Evolutionary conservation across 2,888 invertebrate genomes (phyloP).

Genomic region (Thecocarcelia acutangulata): DNA sequence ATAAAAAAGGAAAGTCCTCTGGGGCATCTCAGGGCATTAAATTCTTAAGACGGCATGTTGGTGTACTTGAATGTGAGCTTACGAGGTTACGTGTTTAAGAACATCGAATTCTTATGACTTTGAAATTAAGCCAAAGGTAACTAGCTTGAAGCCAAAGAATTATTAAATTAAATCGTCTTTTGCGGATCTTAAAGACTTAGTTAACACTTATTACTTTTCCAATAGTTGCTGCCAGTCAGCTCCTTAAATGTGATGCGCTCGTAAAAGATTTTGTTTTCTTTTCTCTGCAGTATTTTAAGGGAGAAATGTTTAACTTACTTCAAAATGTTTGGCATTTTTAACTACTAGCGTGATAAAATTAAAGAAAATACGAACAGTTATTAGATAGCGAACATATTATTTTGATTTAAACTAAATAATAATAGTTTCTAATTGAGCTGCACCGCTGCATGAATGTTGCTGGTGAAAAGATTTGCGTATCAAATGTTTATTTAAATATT

Average conservation of each 20-base stretch:
- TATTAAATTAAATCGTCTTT: conserved; percentile 47
- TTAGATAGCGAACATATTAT: too few relatives aligned
- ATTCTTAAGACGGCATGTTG: background rate
- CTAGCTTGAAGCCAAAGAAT: conserved; percentile 52
- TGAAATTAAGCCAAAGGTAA: conserved; percentile 58
- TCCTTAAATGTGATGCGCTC: conserved; percentile 73
- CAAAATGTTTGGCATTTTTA: too few relatives aligned
- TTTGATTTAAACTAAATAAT: too few relatives aligned
- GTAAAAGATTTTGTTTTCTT: background rate
- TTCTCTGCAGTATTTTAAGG: conserved; percentile 7
- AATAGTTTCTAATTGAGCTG: too few relatives aligned
- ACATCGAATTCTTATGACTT: conserved; percentile 41
- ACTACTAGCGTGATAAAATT: too few relatives aligned
- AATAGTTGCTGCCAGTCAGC: conserved; percentile 62
- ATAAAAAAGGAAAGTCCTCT: conserved; percentile 50
- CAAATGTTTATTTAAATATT: too few relatives aligned
- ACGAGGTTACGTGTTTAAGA: background rate
- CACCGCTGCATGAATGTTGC: too few relatives aligned
- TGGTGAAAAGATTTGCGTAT: too few relatives aligned
- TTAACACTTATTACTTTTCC: conserved; percentile 59
- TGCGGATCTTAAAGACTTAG: conserved; percentile 41
- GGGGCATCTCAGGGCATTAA: conserved; percentile 22
- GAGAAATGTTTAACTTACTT: too few relatives aligned
- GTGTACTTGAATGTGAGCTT: background rate
- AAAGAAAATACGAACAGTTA: too few relatives aligned